phyloP scores from a whole-genome alignment of 2,888 invertebrate genomes.

The Bruchidius siliquastri region DNA sequence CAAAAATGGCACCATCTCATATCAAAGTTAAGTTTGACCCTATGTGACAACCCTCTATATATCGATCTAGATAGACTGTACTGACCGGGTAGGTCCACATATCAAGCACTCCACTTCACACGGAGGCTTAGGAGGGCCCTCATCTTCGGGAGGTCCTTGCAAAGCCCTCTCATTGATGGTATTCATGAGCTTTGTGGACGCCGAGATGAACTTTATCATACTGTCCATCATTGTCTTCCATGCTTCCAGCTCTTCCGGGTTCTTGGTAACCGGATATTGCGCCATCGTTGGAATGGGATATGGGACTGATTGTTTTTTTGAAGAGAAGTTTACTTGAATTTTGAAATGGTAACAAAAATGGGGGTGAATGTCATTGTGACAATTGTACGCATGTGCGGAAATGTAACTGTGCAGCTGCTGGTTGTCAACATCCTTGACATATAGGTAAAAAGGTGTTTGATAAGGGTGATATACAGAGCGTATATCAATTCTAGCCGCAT shows the following conservation, averaged over 20 bases:
- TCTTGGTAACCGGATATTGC: not conserved
- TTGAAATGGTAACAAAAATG: not conserved
- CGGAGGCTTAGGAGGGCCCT: not conserved
- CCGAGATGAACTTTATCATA: constrained; percentile 28
- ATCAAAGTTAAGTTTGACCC: too few relatives aligned
- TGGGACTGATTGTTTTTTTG: not conserved
- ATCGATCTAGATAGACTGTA: not conserved
- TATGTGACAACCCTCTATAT: too few relatives aligned
- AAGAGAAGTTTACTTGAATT: not conserved
- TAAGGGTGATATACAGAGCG: not conserved
- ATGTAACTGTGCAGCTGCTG: not conserved
- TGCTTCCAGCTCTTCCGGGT: constrained; percentile 24
- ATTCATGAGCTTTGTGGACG: constrained; percentile 26
- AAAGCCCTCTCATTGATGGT: constrained; percentile 19
- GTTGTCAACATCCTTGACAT: not conserved
- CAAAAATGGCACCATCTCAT: too few relatives aligned
- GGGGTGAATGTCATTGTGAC: not conserved
- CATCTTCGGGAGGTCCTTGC: constrained; percentile 1
- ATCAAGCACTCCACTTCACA: not conserved
- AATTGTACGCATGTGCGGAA: not conserved
- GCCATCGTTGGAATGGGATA: not conserved
- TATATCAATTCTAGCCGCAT: too few relatives aligned
- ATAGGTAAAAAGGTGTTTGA: not conserved
- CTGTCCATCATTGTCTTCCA: constrained; percentile 31
- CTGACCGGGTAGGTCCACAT: not conserved